Conservation (phyloP, 1,140 invertebrate species). For the Cataglyphis hispanica region DNA sequence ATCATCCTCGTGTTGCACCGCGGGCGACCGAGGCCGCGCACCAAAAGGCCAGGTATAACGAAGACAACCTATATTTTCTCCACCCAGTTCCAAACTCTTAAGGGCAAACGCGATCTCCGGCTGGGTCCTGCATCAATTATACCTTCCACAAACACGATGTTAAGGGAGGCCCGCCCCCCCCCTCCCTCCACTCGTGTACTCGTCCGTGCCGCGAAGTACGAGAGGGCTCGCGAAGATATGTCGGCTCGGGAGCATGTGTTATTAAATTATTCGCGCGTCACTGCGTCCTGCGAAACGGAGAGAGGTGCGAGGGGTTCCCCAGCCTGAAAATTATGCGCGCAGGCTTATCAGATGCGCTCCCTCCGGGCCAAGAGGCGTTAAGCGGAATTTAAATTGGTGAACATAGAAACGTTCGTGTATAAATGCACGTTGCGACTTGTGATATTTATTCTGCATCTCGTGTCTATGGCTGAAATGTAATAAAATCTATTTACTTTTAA, state of each 20-base stretch:
- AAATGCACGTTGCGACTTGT: constrained; percentile 47
- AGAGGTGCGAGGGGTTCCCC: not conserved
- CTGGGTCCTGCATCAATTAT: constrained; percentile 83
- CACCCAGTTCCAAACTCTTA: constrained; percentile 84
- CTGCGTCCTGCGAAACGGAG: not conserved
- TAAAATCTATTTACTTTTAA: not conserved
- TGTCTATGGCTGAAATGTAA: not conserved
- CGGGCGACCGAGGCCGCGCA: constrained; percentile 81
- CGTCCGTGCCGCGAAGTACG: constrained; percentile 57
- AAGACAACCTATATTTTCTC: constrained; percentile 86
- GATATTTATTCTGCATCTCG: constrained; percentile 28
- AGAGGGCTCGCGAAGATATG: constrained; percentile 26
- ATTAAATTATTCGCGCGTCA: constrained; percentile 63
- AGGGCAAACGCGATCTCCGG: constrained; percentile 80
- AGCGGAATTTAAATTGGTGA: constrained; percentile 52
- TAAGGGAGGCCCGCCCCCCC: constrained; percentile 66
- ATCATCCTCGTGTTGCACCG: constrained; percentile 86
- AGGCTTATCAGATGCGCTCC: constrained; percentile 50
- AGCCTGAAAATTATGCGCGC: constrained; percentile 39
- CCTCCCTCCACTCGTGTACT: constrained; percentile 46
- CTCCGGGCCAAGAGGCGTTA: constrained; percentile 42
- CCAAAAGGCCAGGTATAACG: constrained; percentile 78
- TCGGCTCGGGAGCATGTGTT: constrained; percentile 55
- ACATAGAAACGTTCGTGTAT: constrained; percentile 50
- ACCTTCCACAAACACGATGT: constrained; percentile 84